Evolutionary conservation across 2,113 vertebrate species (phyloP), one percentile per base, ranked within the genome.

Genomic region (Cinclus mexicanus): DNA sequence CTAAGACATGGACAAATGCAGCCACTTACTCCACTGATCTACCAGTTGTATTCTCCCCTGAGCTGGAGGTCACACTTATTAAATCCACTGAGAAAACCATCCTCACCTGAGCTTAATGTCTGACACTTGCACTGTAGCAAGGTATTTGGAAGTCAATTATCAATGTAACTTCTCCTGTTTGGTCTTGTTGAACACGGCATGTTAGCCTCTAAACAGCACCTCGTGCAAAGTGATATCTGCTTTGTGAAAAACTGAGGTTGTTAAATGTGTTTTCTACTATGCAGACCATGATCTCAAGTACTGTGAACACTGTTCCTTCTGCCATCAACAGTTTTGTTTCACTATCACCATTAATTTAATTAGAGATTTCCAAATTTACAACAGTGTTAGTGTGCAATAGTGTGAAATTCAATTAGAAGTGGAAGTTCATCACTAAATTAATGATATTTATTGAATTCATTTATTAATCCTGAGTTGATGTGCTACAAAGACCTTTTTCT

Each of bases 141-240:
- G 29, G 18, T 52, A 35, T 65, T 26, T 84, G 26, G 65, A 87
- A 81, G 37, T 39, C 10, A 39, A 3, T 57, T 47, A 56, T 65
- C 41, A 69, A 1, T 26, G 10, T 47, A 74, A 60, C 7, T 77
- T 77, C 22, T 57, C n/a, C 10, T 44, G 25, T 55, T 89, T 76
- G 7, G 25, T 69, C 33, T 56, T 56, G 44, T 81, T 80, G 52
- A 64, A 61, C 26, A 61, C 65, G 21, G 10, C 20, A 6, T 23
- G 12, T 35, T 60, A 12, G 5, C 28, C 21, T 77, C 56, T 41
- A 35, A 71, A 50, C 4, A 75, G 7, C 22, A 67, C 14, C 28
- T 39, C 0, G 0, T 52, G 16, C 13, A 79, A 87, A 55, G 8
- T 31, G 14, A 3, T 44, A n/a, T 11, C 29, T 56, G 5, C 15